These are phyloP conservation scores for Fregata magnificens DNA, from an alignment of 2,113 vertebrate species.

Conservation along the genomic window DNA sequence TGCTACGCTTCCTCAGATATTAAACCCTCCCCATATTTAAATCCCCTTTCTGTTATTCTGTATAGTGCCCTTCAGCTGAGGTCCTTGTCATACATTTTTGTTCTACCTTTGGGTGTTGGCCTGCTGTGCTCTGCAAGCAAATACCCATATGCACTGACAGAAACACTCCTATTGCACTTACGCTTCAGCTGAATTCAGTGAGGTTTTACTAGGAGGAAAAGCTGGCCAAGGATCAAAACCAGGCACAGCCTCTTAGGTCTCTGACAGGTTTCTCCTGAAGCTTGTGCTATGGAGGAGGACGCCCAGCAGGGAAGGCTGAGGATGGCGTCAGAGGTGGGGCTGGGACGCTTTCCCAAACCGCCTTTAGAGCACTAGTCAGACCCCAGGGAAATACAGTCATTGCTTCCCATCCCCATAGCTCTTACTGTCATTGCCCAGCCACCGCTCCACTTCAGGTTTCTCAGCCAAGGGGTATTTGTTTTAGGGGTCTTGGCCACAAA, in stretches of 20 bases:
- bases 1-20: background rate
- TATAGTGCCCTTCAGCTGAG: background rate
- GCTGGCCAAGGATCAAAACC: background rate
- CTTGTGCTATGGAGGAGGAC: background rate
- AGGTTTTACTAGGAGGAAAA: background rate
- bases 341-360: background rate
- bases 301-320: background rate
- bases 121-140: background rate
- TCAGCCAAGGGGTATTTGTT: background rate
- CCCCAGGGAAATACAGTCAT: background rate
- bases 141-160: background rate
- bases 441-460: background rate
- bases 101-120: background rate
- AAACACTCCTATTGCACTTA: background rate
- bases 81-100: background rate
- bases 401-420: background rate
- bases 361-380: background rate
- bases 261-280: background rate
- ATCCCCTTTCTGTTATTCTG: background rate
- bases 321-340: accelerated
- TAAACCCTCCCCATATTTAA: background rate
- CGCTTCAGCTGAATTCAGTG: background rate
- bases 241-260: background rate
- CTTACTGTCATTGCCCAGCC: background rate
- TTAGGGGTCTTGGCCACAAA: background rate